Base-by-base conservation (phyloP, 1,140 invertebrate species). In the Drosophila kohkoa region DNA sequence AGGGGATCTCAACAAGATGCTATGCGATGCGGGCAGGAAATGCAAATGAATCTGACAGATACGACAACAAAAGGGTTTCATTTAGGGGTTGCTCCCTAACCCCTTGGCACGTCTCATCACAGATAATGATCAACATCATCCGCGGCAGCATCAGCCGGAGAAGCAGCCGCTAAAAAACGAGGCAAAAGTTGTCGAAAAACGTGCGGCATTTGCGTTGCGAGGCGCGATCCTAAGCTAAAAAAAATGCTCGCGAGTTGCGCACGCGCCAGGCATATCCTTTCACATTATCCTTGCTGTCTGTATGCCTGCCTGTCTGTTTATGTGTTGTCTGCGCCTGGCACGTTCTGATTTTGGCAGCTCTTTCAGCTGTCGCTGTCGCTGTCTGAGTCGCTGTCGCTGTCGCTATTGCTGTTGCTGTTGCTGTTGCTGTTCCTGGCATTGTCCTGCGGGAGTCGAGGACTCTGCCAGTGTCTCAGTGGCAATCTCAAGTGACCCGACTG, bases 11-110 rank as follows among this genome's bases (percentile, higher is more conserved):
- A 43, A 15, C 32, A 15, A 54, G 55, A 74, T 68, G 64, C 55
- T 41, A 32, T 10, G 48, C 49, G 68, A 66, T 80, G 70, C 70
- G 55, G 75, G 72, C 55, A 87, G 82, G 81, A 88, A 88, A 89
- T 89, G 85, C 85, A 90, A 89, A 89, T 89, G 85, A 89, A 90
- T 90, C 81, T 85, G 86, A 89, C 81, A 85, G 86, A 89, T 75
- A 70, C 35, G 41, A 20, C 16, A 41, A 5, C 3, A 20, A 49
- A 57, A 57, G 62, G 62, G 49, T 52, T 64, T 15, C 20, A 16
- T 5, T 86, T 87, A 83, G 10, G 43, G 63, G 64, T 72, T 58
- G 32, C 48, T 16, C 41, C 41, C 41, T 43, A 43, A 43, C 41
- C 41, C 41, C 41, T 52, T 28, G 54, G 13, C 38, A 32, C 41